phyloP scores from a whole-genome alignment of 2,113 vertebrate species.

The Motacilla tschutschensis region DNA sequence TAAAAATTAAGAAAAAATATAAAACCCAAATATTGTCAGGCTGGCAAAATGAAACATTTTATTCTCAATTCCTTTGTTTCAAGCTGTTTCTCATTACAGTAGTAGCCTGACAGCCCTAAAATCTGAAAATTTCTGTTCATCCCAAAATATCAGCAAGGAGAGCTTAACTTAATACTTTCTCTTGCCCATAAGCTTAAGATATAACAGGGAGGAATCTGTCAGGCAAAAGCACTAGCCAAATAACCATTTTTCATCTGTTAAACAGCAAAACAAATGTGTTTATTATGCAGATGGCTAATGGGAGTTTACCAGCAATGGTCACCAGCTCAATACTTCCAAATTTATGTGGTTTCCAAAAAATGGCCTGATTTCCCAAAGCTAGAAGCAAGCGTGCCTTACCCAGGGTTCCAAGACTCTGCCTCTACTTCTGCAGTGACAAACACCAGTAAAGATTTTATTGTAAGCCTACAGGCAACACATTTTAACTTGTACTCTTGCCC shows the following conservation, averaged over 20 bases:
- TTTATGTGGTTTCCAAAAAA: not conserved
- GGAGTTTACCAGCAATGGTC: not conserved
- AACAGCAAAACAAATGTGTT: not conserved
- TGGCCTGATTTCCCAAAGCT: not conserved
- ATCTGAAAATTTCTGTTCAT: not conserved
- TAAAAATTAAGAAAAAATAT: not conserved
- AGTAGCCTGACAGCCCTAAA: not conserved
- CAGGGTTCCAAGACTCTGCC: not conserved
- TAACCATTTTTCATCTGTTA: not conserved
- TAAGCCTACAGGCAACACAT: not conserved
- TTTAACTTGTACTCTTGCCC: not conserved
- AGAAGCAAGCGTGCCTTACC: not conserved
- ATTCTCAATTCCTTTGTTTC: not conserved
- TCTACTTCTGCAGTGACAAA: not conserved
- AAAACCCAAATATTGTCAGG: not conserved
- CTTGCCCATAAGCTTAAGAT: not conserved
- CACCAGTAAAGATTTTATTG: not conserved
- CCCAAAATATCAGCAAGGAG: not conserved
- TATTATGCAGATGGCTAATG: not conserved
- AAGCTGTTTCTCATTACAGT: not conserved
- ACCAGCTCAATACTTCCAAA: not conserved
- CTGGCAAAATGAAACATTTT: constrained; percentile 12
- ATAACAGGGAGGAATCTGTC: not conserved
- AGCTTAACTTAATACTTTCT: not conserved
- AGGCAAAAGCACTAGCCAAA: not conserved